Percentiles rank a stretch among this genome's conserved stretches.
These are phyloP conservation scores for Poecilia gillii DNA, from an alignment of 2,797 vertebrate genomes.

Conservation along the genomic window DNA sequence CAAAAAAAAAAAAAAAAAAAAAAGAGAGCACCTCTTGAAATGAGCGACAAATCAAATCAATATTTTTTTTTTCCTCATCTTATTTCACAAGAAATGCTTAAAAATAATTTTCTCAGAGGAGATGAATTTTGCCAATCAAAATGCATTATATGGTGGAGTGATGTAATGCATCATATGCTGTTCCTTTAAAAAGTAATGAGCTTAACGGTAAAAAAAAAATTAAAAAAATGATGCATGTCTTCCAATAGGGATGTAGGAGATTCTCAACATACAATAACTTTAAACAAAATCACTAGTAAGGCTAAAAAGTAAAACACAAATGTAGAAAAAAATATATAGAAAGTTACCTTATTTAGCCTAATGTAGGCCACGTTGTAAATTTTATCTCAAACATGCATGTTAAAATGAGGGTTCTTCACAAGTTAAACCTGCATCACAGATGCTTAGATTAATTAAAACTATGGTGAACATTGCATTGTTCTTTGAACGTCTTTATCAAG, in stretches of 20 bases:
- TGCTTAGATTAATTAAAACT: not conserved
- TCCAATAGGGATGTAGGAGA: not conserved
- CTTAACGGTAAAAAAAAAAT: not conserved
- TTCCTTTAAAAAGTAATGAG: not conserved
- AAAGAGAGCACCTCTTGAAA: constrained; percentile 18
- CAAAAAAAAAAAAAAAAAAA: constrained; percentile 19
- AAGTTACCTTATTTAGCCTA: not conserved
- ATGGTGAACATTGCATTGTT: not conserved
- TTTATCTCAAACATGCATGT: not conserved
- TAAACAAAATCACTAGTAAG: not conserved
- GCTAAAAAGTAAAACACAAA: not conserved
- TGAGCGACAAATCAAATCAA: not conserved
- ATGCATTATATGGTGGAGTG: not conserved
- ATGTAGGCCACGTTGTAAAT: not conserved
- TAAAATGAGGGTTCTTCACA: not conserved
- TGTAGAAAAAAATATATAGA: not conserved
- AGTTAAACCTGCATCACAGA: not conserved
- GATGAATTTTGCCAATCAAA: not conserved
- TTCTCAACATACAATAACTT: not conserved
- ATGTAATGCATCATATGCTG: not conserved
- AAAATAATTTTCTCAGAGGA: not conserved
- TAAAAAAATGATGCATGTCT: not conserved
- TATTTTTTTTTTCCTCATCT: constrained; percentile 4
- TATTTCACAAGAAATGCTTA: not conserved
- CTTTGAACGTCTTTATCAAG: not conserved